Evolutionary conservation across 2,113 vertebrate species (phyloP), one percentile per base, ranked within the genome.

Genomic region (Dermatemys mawii): DNA sequence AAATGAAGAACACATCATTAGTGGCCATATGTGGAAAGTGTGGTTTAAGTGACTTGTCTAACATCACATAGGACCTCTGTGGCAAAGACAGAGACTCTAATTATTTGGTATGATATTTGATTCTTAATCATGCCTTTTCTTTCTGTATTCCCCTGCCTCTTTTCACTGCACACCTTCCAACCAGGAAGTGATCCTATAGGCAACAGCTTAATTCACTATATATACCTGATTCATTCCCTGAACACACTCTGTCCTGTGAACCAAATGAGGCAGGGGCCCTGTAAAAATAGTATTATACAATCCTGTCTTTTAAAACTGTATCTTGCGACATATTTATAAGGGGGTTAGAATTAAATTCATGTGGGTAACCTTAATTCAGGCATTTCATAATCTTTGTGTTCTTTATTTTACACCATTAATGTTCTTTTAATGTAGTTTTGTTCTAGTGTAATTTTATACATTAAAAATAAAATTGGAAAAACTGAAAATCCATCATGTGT

Each of bases 1-100:
- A 1, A 9, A 81, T 86, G 85, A 94, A 78, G 92, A 95, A 90
- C 53, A 46, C n/a, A 85, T 87, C 87, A 76, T 94, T 94, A 94
- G 88, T 94, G 93, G 92, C 67, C 54, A 86, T 41, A 32, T 89
- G 91, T 87, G 93, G 95, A 95, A 97, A 96, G 96, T 94, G 49
- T 96, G 90, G 93, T 94, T 93, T 94, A 63, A 90, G 78, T 81
- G 93, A 90, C 89, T 92, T 89, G 60, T 87, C 96, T 89, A 90
- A 81, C 73, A 78, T 92, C 57, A 60, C 29, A 35, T 32, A 60
- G 57, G 57, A 60, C 27, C 57, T 60, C 29, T 60, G 57, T 57
- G 29, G 57, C 27, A 60, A 60, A 60, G 57, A 8, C 29, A 32
- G 32, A 32, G 57, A 60, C 57, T 60, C 29, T 60, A 60, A 14